A percentile compares a stretch with the other conserved stretches of the same genome.
Conservation (phyloP, 2,888 invertebrate species). For the Tachina lurida region DNA sequence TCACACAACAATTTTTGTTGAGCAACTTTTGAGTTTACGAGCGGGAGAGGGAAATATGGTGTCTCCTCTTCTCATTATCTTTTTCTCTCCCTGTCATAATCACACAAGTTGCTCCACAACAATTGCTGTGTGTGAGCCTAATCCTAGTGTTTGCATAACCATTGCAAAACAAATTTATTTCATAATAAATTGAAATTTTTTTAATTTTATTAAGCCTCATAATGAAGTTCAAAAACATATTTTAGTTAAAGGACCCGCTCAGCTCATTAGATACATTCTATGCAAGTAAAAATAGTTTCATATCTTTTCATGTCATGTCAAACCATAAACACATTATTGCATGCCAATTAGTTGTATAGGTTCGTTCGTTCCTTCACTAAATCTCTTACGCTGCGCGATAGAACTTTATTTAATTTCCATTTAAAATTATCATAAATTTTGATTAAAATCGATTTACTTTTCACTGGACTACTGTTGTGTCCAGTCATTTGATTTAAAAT, state of each 20-base stretch:
- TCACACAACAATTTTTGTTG: too few species aligned
- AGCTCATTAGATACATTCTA: constrained; percentile 29
- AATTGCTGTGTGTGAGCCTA: too few species aligned
- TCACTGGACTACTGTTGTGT: constrained; percentile 60
- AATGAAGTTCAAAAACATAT: not conserved
- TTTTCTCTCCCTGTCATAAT: too few species aligned
- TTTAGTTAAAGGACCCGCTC: not conserved
- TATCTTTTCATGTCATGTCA: constrained; percentile 50
- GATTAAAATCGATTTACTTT: constrained; percentile 72
- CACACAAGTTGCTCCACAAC: too few species aligned
- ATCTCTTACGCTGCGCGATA: constrained; percentile 27
- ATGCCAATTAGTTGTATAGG: constrained; percentile 64
- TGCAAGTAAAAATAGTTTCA: not conserved
- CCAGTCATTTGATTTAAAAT: constrained; percentile 61
- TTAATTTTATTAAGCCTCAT: not conserved
- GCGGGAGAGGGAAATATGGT: too few species aligned
- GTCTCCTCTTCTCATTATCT: too few species aligned
- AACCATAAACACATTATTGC: constrained; percentile 60
- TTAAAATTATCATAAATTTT: constrained; percentile 72
- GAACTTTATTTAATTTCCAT: constrained; percentile 63
- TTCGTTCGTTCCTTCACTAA: constrained; percentile 14
- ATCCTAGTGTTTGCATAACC: constrained; percentile 11
- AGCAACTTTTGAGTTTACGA: too few species aligned
- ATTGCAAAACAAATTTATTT: not conserved
- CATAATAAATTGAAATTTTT: not conserved